Conservation (phyloP, 2,797 vertebrate genomes). For the Cephalopachus bancanus region DNA sequence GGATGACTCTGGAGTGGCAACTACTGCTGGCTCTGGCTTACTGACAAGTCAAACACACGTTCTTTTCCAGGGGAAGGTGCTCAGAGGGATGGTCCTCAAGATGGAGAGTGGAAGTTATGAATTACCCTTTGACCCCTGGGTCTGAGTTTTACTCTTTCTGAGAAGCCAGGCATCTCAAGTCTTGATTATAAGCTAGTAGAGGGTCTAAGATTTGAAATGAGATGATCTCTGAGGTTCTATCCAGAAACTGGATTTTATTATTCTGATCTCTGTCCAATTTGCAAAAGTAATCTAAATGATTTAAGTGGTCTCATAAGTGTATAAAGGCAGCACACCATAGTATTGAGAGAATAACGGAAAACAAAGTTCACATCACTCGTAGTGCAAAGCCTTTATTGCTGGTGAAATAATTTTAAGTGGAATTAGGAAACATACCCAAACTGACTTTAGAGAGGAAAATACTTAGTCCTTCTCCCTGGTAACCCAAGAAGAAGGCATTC, state of each 20-base stretch:
- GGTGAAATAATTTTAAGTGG: not conserved
- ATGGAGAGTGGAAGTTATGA: not conserved
- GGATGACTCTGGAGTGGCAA: not conserved
- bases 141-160: not conserved
- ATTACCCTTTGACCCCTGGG: not conserved
- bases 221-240: not conserved
- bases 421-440: not conserved
- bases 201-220: slow-evolving; percentile 6
- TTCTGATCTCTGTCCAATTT: slow-evolving; percentile 65
- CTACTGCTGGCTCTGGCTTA: not conserved
- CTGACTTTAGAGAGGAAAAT: not conserved
- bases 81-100: not conserved
- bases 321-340: not conserved
- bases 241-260: slow-evolving; percentile 12
- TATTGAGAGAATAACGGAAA: not conserved
- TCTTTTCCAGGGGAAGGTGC: not conserved
- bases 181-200: not conserved
- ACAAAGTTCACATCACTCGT: not conserved
- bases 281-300: slow-evolving; percentile 47
- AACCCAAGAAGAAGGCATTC: not conserved
- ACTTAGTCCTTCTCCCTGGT: not conserved
- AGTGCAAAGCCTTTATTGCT: not conserved
- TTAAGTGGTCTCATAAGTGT: not conserved
- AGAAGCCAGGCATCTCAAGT: not conserved
- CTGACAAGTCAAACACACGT: not conserved